phyloP scores from a whole-genome alignment of 1,140 invertebrate genomes.

The Drosophila subpulchrella region DNA sequence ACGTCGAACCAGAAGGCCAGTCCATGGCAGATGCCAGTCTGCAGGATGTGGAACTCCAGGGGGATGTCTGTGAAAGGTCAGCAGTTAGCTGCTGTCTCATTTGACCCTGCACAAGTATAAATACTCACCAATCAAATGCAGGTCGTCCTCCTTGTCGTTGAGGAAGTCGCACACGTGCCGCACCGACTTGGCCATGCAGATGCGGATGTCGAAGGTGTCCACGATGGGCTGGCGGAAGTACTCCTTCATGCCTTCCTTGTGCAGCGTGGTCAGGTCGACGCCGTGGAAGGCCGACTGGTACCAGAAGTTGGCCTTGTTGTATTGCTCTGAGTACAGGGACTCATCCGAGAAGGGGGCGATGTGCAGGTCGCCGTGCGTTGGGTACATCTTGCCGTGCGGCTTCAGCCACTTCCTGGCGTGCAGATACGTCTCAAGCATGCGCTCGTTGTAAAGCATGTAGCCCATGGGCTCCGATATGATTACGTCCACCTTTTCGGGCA shows the following conservation, averaged over 20 bases:
- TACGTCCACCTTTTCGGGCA: constrained; percentile 97
- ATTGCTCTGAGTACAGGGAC: constrained; percentile 98
- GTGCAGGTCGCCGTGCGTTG: constrained; percentile 97
- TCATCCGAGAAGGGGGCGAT: constrained; percentile 99
- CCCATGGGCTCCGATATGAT: constrained; percentile 99
- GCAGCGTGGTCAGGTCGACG: constrained; percentile 95
- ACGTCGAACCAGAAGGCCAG: constrained; percentile 99
- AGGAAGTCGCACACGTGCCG: constrained; percentile 98
- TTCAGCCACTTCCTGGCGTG: constrained; percentile 99
- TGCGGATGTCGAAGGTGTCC: constrained; percentile 99
- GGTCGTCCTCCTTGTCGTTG: constrained; percentile 95
- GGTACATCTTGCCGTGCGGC: constrained; percentile 97
- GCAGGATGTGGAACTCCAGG: constrained; percentile 95
- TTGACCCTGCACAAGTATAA: background rate
- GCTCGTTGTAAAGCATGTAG: constrained; percentile 99
- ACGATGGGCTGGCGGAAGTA: constrained; percentile 99
- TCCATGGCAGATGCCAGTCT: constrained; percentile 98
- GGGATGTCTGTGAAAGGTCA: constrained; percentile 90
- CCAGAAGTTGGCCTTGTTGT: constrained; percentile 99
- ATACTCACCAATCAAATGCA: constrained; percentile 93
- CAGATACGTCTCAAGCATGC: constrained; percentile 99
- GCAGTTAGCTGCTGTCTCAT: background rate
- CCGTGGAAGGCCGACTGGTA: constrained; percentile 99
- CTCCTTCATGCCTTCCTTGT: constrained; percentile 97
- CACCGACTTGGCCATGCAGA: constrained; percentile 97